phyloP scores from a whole-genome alignment of 2,888 invertebrate genomes.

The Apeira syringaria region DNA sequence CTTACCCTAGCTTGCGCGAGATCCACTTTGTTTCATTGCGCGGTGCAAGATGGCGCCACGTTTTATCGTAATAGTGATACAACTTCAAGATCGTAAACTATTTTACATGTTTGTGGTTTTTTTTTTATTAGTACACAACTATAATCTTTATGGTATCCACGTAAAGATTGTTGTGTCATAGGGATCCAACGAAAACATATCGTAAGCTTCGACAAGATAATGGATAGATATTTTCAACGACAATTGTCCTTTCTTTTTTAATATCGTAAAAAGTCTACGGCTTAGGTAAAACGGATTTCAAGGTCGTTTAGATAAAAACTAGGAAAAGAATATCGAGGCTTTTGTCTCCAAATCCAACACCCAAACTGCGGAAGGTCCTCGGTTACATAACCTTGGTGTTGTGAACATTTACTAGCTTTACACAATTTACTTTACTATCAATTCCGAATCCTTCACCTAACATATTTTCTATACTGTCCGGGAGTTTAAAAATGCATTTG shows the following conservation, averaged over 20 bases:
- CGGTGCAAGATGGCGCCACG: slow-evolving; percentile 14
- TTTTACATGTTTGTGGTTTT: too few relatives aligned
- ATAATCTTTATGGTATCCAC: background rate
- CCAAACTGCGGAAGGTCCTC: slow-evolving; percentile 66
- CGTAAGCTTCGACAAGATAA: slow-evolving; percentile 8
- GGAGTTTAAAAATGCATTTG: too few relatives aligned
- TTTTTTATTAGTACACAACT: too few relatives aligned
- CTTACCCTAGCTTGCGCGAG: background rate
- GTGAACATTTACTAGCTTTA: slow-evolving; percentile 40
- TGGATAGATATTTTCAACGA: slow-evolving; percentile 3
- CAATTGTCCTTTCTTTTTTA: slow-evolving; percentile 7
- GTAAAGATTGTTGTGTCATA: too few relatives aligned
- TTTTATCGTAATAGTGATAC: background rate
- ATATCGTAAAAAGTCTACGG: slow-evolving; percentile 19
- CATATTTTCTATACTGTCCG: background rate
- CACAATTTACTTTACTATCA: slow-evolving; percentile 32
- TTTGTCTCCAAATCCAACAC: slow-evolving; percentile 67
- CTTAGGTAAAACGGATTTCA: slow-evolving; percentile 46
- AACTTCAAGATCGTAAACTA: too few relatives aligned
- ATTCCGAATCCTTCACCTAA: slow-evolving; percentile 18
- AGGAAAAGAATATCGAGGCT: slow-evolving; percentile 72
- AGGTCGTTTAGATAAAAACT: slow-evolving; percentile 70
- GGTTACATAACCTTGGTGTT: slow-evolving; percentile 45
- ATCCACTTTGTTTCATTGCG: slow-evolving; percentile 24
- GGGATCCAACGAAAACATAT: too few relatives aligned